Evolutionary conservation across 92 coral and sea anemone genomes (phyloP).

Genomic region (Porites rus): DNA sequence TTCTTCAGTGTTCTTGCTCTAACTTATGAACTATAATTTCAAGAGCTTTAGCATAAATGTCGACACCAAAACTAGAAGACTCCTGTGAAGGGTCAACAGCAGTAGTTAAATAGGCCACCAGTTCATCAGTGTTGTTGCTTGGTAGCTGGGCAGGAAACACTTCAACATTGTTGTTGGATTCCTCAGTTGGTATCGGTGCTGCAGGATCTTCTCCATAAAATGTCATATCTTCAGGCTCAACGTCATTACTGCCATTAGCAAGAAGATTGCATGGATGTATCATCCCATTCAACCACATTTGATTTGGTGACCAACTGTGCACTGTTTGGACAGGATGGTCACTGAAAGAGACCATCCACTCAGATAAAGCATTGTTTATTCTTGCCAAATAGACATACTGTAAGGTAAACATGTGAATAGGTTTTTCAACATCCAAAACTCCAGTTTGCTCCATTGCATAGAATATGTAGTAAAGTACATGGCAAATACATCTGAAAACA

Average conservation of each 20-base stretch:
- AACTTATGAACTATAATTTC: slow-evolving; percentile 36
- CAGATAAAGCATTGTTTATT: slow-evolving; percentile 55
- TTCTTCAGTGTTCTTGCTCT: slow-evolving; percentile 14
- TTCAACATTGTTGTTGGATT: slow-evolving; percentile 61
- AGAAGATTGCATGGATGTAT: slow-evolving; percentile 59
- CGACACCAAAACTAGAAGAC: slow-evolving; percentile 57
- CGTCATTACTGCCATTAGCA: slow-evolving; percentile 54
- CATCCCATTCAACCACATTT: slow-evolving; percentile 80
- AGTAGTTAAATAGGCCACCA: slow-evolving; percentile 35
- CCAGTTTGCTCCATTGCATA: slow-evolving; percentile 81
- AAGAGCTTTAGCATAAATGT: slow-evolving; percentile 52
- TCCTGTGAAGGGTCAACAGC: slow-evolving; percentile 46
- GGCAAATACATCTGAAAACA: slow-evolving; percentile 63
- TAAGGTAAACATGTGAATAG: slow-evolving; percentile 62
- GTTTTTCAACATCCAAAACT: slow-evolving; percentile 61
- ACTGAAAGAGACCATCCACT: slow-evolving; percentile 60
- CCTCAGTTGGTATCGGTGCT: slow-evolving; percentile 63
- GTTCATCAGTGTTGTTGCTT: slow-evolving; percentile 42
- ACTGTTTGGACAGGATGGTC: slow-evolving; percentile 60
- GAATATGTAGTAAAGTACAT: slow-evolving; percentile 63
- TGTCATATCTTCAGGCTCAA: slow-evolving; percentile 36
- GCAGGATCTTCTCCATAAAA: slow-evolving; percentile 75
- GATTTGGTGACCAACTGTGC: slow-evolving; percentile 72
- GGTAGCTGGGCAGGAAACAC: slow-evolving; percentile 63
- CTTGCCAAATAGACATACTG: slow-evolving; percentile 47